These are phyloP conservation scores for Mormyrops attenuatus DNA, from an alignment of 2,797 vertebrate genomes.

Conservation along the genomic window DNA sequence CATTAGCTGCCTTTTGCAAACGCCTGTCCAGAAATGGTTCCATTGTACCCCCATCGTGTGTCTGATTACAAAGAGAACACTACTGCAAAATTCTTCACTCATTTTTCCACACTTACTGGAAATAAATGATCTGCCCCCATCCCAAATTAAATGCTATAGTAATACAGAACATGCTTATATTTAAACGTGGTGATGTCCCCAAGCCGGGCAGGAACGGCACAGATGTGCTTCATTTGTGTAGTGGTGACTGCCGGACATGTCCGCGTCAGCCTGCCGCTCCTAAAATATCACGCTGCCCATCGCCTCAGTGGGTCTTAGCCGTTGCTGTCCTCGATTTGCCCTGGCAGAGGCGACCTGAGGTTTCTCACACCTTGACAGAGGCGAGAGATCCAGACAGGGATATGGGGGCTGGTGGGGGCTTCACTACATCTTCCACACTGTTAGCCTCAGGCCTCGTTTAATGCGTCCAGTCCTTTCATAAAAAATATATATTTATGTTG, in stretches of 20 bases:
- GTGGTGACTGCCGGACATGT: not conserved
- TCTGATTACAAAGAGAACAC: not conserved
- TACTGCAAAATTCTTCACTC: not conserved
- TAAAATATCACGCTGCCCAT: not conserved
- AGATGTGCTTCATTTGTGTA: not conserved
- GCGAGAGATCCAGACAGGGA: not conserved
- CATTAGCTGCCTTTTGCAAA: not conserved
- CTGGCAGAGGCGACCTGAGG: not conserved
- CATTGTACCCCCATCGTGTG: not conserved
- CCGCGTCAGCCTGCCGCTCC: not conserved
- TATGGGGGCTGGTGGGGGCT: not conserved
- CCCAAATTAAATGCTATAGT: not conserved
- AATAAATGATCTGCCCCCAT: not conserved
- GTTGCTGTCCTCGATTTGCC: not conserved
- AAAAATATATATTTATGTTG: not conserved
- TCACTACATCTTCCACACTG: not conserved
- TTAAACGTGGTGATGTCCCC: not conserved
- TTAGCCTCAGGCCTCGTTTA: not conserved
- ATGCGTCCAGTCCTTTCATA: not conserved
- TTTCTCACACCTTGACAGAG: constrained; percentile 13
- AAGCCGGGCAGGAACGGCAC: not conserved
- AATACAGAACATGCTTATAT: not conserved
- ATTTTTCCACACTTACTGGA: not conserved
- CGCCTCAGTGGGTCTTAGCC: not conserved
- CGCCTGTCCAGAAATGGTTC: not conserved